Percentiles rank a stretch among this genome's conserved stretches.
Evolutionary conservation across 2,797 vertebrate genomes (phyloP).

Genomic region (Periophthalmus magnuspinnatus): DNA sequence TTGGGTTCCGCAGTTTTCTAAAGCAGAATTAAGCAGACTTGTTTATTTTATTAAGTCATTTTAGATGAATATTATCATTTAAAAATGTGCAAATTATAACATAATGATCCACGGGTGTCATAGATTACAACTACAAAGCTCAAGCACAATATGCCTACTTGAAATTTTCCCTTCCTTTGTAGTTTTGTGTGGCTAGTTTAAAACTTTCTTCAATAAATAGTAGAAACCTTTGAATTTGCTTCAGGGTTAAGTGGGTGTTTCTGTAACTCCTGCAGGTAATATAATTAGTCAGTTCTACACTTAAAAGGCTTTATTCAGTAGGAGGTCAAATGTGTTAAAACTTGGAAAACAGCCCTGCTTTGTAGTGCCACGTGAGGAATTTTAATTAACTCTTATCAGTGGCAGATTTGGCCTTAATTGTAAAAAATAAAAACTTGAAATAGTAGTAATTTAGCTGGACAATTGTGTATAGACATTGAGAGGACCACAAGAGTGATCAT

Average conservation of each 20-base stretch:
- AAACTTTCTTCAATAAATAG: background rate
- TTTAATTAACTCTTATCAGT: background rate
- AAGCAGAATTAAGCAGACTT: too few relatives aligned
- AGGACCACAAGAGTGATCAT: background rate
- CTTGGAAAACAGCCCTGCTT: background rate
- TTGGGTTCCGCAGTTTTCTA: too few relatives aligned
- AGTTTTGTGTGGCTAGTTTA: background rate
- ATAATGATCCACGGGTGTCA: too few relatives aligned
- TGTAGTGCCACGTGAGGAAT: background rate
- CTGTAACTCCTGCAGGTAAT: background rate
- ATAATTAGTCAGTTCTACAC: background rate
- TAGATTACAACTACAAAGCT: too few relatives aligned
- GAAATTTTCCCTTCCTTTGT: background rate
- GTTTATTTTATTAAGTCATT: too few relatives aligned
- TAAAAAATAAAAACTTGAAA: background rate
- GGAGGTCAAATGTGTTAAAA: background rate
- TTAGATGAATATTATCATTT: too few relatives aligned
- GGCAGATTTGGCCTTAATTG: background rate
- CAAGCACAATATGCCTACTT: too few relatives aligned
- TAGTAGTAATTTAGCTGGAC: background rate
- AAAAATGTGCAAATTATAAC: too few relatives aligned
- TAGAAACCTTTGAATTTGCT: background rate
- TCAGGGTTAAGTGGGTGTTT: background rate
- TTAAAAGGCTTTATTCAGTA: background rate
- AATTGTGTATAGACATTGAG: background rate